Evolutionary conservation across 2,113 vertebrate species (phyloP), one percentile per base, ranked within the genome.

Genomic region (Corythornis vintsioides): DNA sequence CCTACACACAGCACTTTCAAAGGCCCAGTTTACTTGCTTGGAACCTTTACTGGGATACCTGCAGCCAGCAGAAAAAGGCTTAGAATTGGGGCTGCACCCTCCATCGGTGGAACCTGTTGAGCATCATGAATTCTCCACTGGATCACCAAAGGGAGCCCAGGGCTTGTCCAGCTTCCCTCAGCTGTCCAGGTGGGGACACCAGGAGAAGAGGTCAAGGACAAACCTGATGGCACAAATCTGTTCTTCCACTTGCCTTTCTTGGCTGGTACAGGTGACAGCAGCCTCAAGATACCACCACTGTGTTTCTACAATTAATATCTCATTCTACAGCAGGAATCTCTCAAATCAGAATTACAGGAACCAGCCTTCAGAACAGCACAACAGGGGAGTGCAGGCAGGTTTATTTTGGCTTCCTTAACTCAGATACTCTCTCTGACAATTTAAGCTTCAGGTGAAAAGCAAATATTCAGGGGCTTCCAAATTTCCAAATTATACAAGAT

Each of bases 391-490:
- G 7, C 43, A 80, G 33, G 29, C 43, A 85, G n/a, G 60, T 80
- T 93, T 94, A 67, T 72, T 81, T 88, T 91, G 91, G 87, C 67
- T 40, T 85, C 72, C 12, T 35, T 60, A 85, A 48, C 60, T 74
- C 75, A 71, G n/a, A 64, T 8, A 0, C 26, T 60, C 26, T 61
- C 25, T 69, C 57, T 47, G 29, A n/a, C 0, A 2, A 74, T 71
- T 77, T 88, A 83, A 92, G 48, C 35, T 89, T 74, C 79, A 89
- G 60, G 87, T 89, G 60, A 90, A 90, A 93, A 88, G 65, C 38
- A 94, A 94, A 83, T 70, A 92, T 83, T 74, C 71, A 28, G 47
- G 65, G 56, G 52, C 67, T 92, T 94, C 84, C 66, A 94, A 92
- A 57, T 33, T 65, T 65, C 40, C 0, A 8, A 33, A 56, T 11